Evolutionary conservation across 2,888 invertebrate species (phyloP).

Genomic region (Chrysotoxum bicinctum): DNA sequence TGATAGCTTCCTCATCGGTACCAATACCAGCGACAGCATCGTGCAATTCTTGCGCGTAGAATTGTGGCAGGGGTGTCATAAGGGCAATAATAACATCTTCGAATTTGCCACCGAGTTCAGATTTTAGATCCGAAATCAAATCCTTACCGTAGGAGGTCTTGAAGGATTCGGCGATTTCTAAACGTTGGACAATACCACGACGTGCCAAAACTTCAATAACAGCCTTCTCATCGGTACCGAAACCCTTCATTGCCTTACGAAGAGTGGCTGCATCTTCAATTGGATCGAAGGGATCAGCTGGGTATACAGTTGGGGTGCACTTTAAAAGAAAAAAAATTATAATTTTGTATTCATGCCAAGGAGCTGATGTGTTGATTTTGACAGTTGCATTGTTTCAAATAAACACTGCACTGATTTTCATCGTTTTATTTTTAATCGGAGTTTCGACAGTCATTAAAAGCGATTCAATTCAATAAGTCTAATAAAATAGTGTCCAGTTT

Average conservation of each 20-base stretch:
- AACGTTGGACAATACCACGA: constrained; percentile 93
- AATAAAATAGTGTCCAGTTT: too few relatives aligned
- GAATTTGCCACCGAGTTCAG: constrained; percentile 93
- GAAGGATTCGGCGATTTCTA: constrained; percentile 94
- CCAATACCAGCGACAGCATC: constrained; percentile 93
- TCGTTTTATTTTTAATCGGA: too few relatives aligned
- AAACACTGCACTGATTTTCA: too few relatives aligned
- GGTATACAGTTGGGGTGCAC: constrained; percentile 94
- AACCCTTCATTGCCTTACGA: constrained; percentile 95
- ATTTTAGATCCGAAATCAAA: constrained; percentile 91
- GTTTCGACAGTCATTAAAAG: too few relatives aligned
- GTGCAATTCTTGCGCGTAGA: constrained; percentile 94
- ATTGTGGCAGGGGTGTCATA: constrained; percentile 94
- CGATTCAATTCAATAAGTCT: too few relatives aligned
- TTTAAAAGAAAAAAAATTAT: constrained; percentile 77
- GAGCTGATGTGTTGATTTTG: not conserved
- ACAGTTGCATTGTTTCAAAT: too few relatives aligned
- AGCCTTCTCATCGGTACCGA: constrained; percentile 95
- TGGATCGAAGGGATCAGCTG: constrained; percentile 93
- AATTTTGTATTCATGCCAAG: not conserved
- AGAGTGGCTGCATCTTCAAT: constrained; percentile 91
- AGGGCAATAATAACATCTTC: constrained; percentile 95
- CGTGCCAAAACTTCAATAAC: constrained; percentile 94
- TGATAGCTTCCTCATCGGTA: constrained; percentile 94
- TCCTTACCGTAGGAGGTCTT: constrained; percentile 96